Evolutionary conservation across 2,797 vertebrate genomes (phyloP), one percentile per base, ranked within the genome.

Genomic region (Dicrostonyx torquatus): DNA sequence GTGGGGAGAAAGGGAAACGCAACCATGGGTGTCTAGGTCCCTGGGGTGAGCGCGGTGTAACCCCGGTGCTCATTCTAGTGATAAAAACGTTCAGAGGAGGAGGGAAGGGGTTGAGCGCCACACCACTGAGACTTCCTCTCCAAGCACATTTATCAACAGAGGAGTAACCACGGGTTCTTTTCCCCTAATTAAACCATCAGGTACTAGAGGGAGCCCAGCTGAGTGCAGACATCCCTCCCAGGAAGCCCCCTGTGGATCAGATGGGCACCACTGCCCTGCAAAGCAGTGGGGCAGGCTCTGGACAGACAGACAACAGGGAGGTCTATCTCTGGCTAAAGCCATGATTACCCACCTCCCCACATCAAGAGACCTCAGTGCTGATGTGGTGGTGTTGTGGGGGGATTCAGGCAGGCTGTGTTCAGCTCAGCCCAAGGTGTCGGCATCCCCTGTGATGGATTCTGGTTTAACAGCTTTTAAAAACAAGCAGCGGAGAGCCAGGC

Each of bases 391-490:
- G 75, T 37, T 48, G 78, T 15, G 20, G n/a, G 0, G 0, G 5
- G 5, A 55, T 0, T 18, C 2, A 0, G 75, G 79, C 77, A 72
- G 79, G 22, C 83, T 12, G 15, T 11, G 79, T 58, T 53, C 11
- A 0, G 66, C 77, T 43, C 0, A 2, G 70, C 64, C 79, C 58
- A 48, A 70, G 70, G 93, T 43, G 77, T 76, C 70, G 43, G 4
- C 62, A 64, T 87, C 64, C 95, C 40, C 97, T 14, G 79, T 97
- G 97, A 98, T 72, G 66, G 97, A 98, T 97, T 97, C 95, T 94
- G 95, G 94, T 95, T 97, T 93, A 96, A 97, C 94, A 86, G 1
- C 94, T 83, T 94, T 97, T 97, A 96, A 89, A 68, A 45, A 53
- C 40, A 83, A 97, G 96, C 97, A 85, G 90, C 85, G 43, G 18